These are phyloP conservation scores for Trachymyrmex septentrionalis DNA, from an alignment of 1,140 invertebrate genomes.

Conservation along the genomic window DNA sequence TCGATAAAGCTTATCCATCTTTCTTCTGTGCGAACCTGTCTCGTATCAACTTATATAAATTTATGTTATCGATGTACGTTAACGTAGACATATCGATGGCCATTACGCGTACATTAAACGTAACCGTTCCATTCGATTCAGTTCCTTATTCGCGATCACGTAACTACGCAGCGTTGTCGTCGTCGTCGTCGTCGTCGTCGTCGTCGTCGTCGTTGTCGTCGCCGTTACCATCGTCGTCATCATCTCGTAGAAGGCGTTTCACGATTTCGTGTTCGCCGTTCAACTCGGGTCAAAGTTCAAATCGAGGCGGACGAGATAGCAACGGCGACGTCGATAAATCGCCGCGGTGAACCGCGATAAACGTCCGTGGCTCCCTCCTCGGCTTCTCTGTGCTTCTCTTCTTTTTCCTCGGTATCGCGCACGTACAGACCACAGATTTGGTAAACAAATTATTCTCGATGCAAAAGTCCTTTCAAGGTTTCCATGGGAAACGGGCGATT, in stretches of 20 bases:
- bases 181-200: neutral
- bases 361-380: conserved; percentile 67
- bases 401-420: conserved; percentile 65
- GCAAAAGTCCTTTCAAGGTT: conserved; percentile 61
- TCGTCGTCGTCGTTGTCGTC: neutral
- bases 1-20: neutral
- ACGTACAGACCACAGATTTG: conserved; percentile 74
- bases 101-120: conserved; percentile 39
- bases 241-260: conserved; percentile 64
- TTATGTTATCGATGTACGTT: neutral
- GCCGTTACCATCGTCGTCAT: conserved; percentile 49
- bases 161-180: conserved; percentile 34
- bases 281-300: conserved; percentile 74
- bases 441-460: conserved; percentile 76
- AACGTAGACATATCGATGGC: conserved; percentile 37
- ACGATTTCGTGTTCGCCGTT: conserved; percentile 70
- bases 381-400: conserved; percentile 58
- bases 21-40: neutral
- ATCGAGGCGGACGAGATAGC: conserved; percentile 75
- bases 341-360: conserved; percentile 75
- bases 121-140: conserved; percentile 20
- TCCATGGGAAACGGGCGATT: conserved; percentile 68
- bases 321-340: conserved; percentile 76
- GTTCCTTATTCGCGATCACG: conserved; percentile 12
- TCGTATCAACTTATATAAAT: conserved; percentile 4